These are phyloP conservation scores for Ophion obscuratus DNA, from an alignment of 2,888 invertebrate genomes.

Conservation along the genomic window DNA sequence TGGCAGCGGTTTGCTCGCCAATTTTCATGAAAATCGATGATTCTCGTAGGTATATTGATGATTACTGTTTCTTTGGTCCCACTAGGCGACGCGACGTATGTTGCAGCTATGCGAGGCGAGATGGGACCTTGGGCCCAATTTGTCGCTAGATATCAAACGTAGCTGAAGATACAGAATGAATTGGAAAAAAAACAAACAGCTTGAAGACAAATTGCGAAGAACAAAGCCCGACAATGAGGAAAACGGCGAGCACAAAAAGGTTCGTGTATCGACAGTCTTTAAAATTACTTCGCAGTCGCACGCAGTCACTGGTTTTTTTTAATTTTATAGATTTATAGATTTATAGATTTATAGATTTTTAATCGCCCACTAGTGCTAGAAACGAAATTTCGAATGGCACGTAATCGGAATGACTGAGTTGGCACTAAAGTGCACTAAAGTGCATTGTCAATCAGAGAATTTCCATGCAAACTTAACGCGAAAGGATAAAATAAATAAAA, in stretches of 20 bases:
- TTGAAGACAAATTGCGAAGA: constrained; percentile 66
- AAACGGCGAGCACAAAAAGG: constrained; percentile 58
- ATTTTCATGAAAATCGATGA: neutral
- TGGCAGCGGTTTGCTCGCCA: too few relatives aligned
- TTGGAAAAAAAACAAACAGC: constrained; percentile 72
- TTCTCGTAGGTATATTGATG: too few relatives aligned
- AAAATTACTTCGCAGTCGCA: neutral
- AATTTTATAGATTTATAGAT: neutral
- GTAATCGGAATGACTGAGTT: too few relatives aligned
- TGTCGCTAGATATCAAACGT: constrained; percentile 78
- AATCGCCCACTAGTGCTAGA: too few relatives aligned
- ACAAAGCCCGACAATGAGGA: constrained; percentile 29
- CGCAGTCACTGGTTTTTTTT: neutral
- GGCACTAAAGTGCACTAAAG: too few relatives aligned
- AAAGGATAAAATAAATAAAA: too few relatives aligned
- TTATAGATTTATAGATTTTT: too few relatives aligned
- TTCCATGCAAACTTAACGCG: too few relatives aligned
- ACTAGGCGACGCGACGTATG: constrained; percentile 75
- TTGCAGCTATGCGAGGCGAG: constrained; percentile 80
- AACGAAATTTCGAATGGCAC: too few relatives aligned
- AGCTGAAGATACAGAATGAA: constrained; percentile 76
- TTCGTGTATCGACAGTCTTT: constrained; percentile 8
- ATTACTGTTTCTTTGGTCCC: neutral
- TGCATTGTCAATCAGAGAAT: too few relatives aligned
- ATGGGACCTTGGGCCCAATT: constrained; percentile 80